A percentile compares a stretch with the other conserved stretches of the same genome.
Conservation (phyloP, 92 coral and sea anemone genomes). For the Porites lobata region DNA sequence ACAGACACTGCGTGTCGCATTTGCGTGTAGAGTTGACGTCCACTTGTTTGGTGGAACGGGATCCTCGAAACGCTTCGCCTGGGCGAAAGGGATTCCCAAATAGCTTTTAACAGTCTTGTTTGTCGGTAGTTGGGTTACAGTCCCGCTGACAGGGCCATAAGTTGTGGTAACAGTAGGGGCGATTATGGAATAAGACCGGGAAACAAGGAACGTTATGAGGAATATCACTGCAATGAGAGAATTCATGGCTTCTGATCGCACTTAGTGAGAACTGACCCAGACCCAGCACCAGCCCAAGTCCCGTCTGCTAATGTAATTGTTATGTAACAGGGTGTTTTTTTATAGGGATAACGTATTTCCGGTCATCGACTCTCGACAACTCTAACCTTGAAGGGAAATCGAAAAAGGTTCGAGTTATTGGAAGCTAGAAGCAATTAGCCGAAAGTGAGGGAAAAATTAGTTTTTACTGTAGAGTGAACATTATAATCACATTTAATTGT, state of each 20-base stretch:
- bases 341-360: too few relatives aligned
- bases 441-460: too few relatives aligned
- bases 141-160: not conserved
- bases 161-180: not conserved
- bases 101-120: constrained; percentile 20
- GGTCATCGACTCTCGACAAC: too few relatives aligned
- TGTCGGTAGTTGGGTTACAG: not conserved
- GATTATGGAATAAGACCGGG: not conserved
- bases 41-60: constrained; percentile 22
- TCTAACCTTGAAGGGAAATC: too few relatives aligned
- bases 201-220: not conserved
- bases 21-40: constrained; percentile 5
- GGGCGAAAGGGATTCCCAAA: constrained; percentile 22
- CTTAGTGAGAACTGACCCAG: not conserved
- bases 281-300: too few relatives aligned
- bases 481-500: too few relatives aligned
- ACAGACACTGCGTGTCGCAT: not conserved
- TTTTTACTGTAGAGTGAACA: too few relatives aligned
- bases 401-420: too few relatives aligned
- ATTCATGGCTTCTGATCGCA: not conserved
- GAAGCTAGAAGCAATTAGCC: too few relatives aligned
- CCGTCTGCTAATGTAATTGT: too few relatives aligned
- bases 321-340: too few relatives aligned
- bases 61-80: not conserved
- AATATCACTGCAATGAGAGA: not conserved